Evolutionary conservation across 2,113 vertebrate genomes (phyloP).

Genomic region (Lepus europaeus): DNA sequence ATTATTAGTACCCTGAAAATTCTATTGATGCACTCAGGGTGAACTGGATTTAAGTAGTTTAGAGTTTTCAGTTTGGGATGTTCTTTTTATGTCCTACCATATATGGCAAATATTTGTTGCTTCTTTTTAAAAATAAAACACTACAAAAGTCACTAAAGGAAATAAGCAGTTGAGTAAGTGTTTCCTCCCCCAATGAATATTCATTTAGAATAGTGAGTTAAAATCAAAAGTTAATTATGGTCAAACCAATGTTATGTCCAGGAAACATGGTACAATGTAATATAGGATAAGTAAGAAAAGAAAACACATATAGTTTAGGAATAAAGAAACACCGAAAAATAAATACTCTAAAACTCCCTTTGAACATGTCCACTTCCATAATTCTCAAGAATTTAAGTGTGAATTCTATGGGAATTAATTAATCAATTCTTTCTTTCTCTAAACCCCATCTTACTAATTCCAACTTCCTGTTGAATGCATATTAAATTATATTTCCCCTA

Average conservation of each 20-base stretch:
- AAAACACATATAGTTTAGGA: not conserved
- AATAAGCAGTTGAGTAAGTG: slow-evolving; percentile 30
- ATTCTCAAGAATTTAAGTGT: not conserved
- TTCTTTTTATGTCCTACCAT: not conserved
- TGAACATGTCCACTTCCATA: not conserved
- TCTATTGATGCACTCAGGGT: not conserved
- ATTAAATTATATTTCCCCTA: not conserved
- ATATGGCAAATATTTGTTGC: not conserved
- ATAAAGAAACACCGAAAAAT: slow-evolving; percentile 15
- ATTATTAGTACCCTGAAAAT: not conserved
- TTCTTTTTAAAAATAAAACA: not conserved
- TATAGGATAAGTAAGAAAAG: not conserved
- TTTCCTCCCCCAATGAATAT: not conserved
- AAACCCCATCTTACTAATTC: not conserved
- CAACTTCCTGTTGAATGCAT: not conserved
- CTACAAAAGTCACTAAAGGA: not conserved
- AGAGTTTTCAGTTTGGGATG: not conserved
- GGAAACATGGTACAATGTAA: not conserved
- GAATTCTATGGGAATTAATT: not conserved
- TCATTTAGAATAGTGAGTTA: slow-evolving; percentile 1
- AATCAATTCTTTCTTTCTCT: not conserved
- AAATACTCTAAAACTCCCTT: not conserved
- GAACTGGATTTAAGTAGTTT: not conserved
- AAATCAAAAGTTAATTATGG: not conserved
- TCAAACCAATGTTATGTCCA: not conserved